Base-by-base conservation (phyloP, 2,888 invertebrate genomes). In the Netelia fuscicornis region DNA sequence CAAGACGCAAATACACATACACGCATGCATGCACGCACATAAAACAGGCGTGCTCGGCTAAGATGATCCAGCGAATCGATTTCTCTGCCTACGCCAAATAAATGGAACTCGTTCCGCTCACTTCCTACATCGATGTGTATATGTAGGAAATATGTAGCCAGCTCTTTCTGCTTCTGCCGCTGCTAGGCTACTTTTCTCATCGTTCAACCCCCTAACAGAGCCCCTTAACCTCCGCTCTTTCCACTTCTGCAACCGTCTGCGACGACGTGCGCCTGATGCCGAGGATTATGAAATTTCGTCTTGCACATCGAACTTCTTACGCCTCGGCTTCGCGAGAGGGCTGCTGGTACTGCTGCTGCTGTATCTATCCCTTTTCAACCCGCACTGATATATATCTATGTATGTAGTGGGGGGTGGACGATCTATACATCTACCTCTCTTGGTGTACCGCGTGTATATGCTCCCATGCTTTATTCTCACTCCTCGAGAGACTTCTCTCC, bases 231-330 rank as follows among this genome's bases (percentile, higher is more conserved):
- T 68, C 64, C 65, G 56, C 70, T 65, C 77, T 52, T 56, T 62
- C 58, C 65, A 56, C 70, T 65, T 81, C 72, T 74, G 70, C 75
- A 48, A 75, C 71, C 67, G 65, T 72, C 71, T 58, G 76, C 76
- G 70, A 75, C 65, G 81, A 81, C 81, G 76, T 83, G 72, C 67
- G 65, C 67, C 56, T 42, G 60, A 30, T 64, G 72, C 72, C 76
- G 37, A 52, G 72, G 81, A 81, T 84, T 84, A 84, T 86, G 86
- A 86, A 86, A 86, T 86, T 84, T 81, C 79, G 70, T 70, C 84
- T 81, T 52, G 78, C 81, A 81, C 84, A 79, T 86, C 75, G 65
- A 81, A 86, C 83, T 83, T 81, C 80, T 83, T 77, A 81, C 81
- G 74, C 52, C 77, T 62, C 25, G 56, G 67, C 37, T 56, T 62